Evolutionary conservation across 2,888 invertebrate species (phyloP), one percentile per base, ranked within the genome.

Genomic region (Onthophagus sagittarius): DNA sequence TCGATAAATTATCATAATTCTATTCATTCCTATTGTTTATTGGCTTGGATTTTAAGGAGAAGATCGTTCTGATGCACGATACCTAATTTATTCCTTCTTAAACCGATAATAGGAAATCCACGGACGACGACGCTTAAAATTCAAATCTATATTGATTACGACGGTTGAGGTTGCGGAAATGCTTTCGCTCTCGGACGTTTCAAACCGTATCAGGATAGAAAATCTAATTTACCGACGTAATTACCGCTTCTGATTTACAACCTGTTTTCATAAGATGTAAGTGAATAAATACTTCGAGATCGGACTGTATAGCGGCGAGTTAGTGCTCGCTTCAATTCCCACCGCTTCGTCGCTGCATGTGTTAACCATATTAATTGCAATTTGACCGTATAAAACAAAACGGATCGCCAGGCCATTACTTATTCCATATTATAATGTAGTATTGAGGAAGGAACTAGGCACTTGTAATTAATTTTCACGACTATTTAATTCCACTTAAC

Each of bases 191-290:
- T 53, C 39, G 39, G 39, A 53, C 39, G 39, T 53, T 53, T 53
- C 39, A 53, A 53, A 53, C 39, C 39, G 39, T 53, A 53, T 53
- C 39, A 11, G 23, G 23, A 23, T 53, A 53, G 39, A 53, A 23
- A 73, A 73, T 71, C 73, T 73, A 73, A 73, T 71, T 73, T 73
- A 73, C 13, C 62, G 67, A 71, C 62, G 73, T 73, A 73, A 73
- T 73, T 73, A 73, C 73, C 64, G 62, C 71, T 63, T 67, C 67
- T 73, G 73, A 73, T 73, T 73, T 73, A 73, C 71, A 73, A 71
- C 71, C 64, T 71, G 71, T 70, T 67, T 67, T 67, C 67, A 67
- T 67, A 70, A 14, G 71, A 67, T 31, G 71, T 53, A 71, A 71
- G 71, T 69, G 67, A 73, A 73, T 73, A 71, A 65, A 71, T 73